Percentiles rank a stretch among this genome's conserved stretches.
Evolutionary conservation across 30 jellyfish, hydroid and myxozoan species (phyloP).

Genomic region (Euphysa ruthae): DNA sequence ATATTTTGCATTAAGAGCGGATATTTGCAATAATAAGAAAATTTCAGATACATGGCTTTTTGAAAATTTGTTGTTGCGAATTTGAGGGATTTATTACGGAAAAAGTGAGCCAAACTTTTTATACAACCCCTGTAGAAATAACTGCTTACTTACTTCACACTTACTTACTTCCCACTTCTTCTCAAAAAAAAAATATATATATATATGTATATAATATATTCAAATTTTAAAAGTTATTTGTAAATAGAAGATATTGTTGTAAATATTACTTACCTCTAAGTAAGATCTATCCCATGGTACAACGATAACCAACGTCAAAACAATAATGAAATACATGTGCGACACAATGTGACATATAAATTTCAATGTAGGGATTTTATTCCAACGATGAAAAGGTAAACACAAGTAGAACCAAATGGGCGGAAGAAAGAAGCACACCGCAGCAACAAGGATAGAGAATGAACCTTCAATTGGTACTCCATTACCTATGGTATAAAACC

Average conservation of each 20-base stretch:
- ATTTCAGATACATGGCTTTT: no score
- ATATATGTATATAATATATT: no score
- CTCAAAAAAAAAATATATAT: not conserved
- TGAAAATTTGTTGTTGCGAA: no score
- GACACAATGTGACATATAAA: slow-evolving; percentile 81
- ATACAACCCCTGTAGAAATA: no score
- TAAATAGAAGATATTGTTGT: no score
- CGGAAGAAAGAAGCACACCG: slow-evolving; percentile 61
- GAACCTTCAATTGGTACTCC: slow-evolving; percentile 17
- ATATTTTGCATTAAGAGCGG: no score
- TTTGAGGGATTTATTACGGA: no score
- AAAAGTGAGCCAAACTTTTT: no score
- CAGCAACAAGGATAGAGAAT: slow-evolving; percentile 10
- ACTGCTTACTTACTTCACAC: no score
- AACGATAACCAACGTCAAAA: slow-evolving; percentile 55
- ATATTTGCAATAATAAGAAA: no score
- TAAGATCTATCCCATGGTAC: slow-evolving; percentile 95
- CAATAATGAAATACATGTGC: slow-evolving; percentile 54
- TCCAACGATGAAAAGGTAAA: slow-evolving; percentile 73
- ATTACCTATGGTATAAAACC: not conserved
- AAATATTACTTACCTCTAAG: slow-evolving; percentile 24
- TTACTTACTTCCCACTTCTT: not conserved
- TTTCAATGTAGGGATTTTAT: slow-evolving; percentile 81
- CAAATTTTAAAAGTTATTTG: not conserved
- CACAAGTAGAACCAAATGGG: slow-evolving; percentile 94